phyloP scores from a whole-genome alignment of 2,797 vertebrate species.

The Alca torda region DNA sequence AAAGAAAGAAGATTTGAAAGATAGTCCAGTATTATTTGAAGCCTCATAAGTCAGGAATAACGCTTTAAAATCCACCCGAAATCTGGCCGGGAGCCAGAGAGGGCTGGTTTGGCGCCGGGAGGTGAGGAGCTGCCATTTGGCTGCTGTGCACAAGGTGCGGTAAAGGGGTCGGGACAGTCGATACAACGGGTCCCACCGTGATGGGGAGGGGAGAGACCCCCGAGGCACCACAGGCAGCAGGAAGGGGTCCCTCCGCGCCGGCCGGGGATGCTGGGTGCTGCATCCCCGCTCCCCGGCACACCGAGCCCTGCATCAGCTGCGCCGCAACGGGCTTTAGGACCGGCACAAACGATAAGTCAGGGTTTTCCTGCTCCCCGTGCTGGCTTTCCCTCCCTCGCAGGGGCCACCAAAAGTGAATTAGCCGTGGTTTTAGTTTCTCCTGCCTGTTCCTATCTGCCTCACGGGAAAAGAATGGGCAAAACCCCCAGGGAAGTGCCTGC shows the following conservation, averaged over 20 bases:
- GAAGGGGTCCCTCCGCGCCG: fast-evolving
- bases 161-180: not conserved
- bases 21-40: constrained; percentile 54
- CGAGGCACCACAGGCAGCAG: not conserved
- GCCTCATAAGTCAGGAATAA: constrained; percentile 51
- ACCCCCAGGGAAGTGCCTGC: not conserved
- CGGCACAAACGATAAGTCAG: fast-evolving
- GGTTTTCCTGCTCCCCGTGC: not conserved
- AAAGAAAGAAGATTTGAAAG: constrained; percentile 35
- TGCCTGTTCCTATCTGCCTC: not conserved
- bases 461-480: not conserved
- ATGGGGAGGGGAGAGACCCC: not conserved
- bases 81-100: not conserved
- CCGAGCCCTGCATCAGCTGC: not conserved
- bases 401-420: not conserved
- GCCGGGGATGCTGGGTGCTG: fast-evolving
- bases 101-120: not conserved
- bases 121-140: not conserved
- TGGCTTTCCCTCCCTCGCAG: not conserved
- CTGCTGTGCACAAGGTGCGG: not conserved
- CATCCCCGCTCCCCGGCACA: fast-evolving
- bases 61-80: constrained; percentile 10
- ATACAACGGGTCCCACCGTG: fast-evolving
- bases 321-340: not conserved
- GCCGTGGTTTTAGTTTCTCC: not conserved